Evolutionary conservation across 2,888 invertebrate species (phyloP).

Genomic region (Mesodorylaimus sp.): DNA sequence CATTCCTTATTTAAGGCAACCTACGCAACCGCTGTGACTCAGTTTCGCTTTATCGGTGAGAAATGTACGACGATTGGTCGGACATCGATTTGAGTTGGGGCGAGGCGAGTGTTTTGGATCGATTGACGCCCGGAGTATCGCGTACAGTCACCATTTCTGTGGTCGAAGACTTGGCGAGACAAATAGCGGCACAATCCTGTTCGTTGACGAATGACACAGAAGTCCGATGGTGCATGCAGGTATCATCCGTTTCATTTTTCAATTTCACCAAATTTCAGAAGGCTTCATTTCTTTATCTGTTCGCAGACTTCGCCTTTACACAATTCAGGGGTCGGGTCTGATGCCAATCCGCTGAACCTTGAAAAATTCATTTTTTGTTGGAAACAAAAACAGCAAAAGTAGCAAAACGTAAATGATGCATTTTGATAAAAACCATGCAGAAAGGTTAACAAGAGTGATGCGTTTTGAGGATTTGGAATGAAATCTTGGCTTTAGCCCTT

Average conservation of each 20-base stretch:
- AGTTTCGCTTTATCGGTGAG: not conserved
- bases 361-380: no score
- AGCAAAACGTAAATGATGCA: no score
- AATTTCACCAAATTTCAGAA: no score
- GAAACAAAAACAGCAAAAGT: no score
- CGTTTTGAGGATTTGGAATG: no score
- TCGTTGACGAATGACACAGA: conserved; percentile 45
- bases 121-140: not conserved
- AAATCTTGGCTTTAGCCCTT: no score
- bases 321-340: no score
- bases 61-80: not conserved
- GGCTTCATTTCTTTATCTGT: no score
- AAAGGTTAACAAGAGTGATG: no score
- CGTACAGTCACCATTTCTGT: not conserved
- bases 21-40: not conserved
- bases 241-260: conserved; percentile 30
- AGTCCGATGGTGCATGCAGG: conserved; percentile 52
- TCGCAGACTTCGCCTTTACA: no score
- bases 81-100: not conserved
- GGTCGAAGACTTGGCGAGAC: not conserved
- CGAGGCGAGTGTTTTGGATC: not conserved
- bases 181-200: not conserved
- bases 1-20: not conserved
- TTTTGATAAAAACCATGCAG: no score
- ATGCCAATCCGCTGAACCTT: no score